These are phyloP conservation scores for Epistrophella euchroma DNA, from an alignment of 2,888 invertebrate genomes.

Conservation along the genomic window DNA sequence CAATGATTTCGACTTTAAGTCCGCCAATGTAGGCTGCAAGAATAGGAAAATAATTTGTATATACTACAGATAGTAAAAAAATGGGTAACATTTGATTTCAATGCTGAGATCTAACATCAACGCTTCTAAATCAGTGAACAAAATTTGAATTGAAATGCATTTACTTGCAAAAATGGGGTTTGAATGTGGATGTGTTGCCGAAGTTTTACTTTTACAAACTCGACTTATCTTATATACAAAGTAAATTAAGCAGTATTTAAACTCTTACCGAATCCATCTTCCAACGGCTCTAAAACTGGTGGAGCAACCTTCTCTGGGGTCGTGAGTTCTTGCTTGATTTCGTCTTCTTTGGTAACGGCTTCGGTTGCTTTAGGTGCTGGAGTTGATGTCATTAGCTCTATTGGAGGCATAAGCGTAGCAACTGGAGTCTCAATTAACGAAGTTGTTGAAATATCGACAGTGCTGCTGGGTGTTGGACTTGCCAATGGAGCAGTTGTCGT, in stretches of 20 bases:
- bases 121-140: too few species aligned
- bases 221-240: too few species aligned
- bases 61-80: too few species aligned
- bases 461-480: constrained; percentile 36
- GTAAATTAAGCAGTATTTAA: neutral
- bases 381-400: constrained; percentile 81
- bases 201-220: too few species aligned
- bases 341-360: constrained; percentile 41
- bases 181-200: too few species aligned
- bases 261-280: constrained; percentile 81
- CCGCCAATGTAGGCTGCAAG: constrained; percentile 85
- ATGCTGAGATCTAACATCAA: too few species aligned
- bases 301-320: constrained; percentile 6
- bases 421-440: constrained; percentile 81
- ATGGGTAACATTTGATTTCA: too few species aligned
- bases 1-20: constrained; percentile 88
- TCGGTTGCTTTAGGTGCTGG: constrained; percentile 53
- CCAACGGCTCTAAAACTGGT: constrained; percentile 70
- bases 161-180: too few species aligned
- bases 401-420: constrained; percentile 80
- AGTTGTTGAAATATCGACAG: constrained; percentile 43
- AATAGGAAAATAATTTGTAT: neutral
- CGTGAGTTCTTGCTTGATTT: constrained; percentile 25
- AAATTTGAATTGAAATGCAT: too few species aligned
- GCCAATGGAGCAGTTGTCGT: constrained; percentile 69